Evolutionary conservation across 2,888 invertebrate genomes (phyloP).

Genomic region (Eupithecia subfuscata): DNA sequence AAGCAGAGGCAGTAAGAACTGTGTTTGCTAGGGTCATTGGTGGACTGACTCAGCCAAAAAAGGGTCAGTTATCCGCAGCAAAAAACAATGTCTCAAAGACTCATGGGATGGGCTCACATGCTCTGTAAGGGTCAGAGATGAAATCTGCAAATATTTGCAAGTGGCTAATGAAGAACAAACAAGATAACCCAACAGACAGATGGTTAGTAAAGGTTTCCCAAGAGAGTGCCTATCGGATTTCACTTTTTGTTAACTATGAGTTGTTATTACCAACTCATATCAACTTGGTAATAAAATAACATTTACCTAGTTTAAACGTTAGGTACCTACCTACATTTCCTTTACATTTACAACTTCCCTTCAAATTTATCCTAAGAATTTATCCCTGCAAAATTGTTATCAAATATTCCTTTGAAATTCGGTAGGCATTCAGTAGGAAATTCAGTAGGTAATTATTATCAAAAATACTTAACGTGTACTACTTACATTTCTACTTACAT

Average conservation of each 20-base stretch:
- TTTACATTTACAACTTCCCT: background rate
- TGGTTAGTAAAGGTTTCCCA: constrained; percentile 19
- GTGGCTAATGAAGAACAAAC: constrained; percentile 22
- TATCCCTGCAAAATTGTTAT: background rate
- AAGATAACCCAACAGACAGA: constrained; percentile 1
- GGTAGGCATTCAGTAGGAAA: background rate
- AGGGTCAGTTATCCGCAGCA: background rate
- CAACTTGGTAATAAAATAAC: background rate
- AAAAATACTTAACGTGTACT: too few relatives aligned
- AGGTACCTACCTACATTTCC: background rate
- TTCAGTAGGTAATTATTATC: too few relatives aligned
- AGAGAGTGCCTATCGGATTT: constrained; percentile 25
- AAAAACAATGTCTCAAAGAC: background rate
- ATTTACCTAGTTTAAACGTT: background rate
- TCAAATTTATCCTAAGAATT: background rate
- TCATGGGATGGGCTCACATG: background rate
- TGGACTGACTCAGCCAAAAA: background rate
- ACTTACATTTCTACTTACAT: too few relatives aligned
- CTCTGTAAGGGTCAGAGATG: constrained; percentile 3
- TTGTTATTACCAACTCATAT: background rate
- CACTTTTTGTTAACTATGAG: constrained; percentile 14
- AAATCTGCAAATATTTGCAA: constrained; percentile 19
- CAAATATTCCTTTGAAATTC: background rate
- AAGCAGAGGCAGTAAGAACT: background rate
- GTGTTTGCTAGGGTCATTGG: background rate